Conservation (phyloP, 2,888 invertebrate genomes). For the Drosophila maculinotata region DNA sequence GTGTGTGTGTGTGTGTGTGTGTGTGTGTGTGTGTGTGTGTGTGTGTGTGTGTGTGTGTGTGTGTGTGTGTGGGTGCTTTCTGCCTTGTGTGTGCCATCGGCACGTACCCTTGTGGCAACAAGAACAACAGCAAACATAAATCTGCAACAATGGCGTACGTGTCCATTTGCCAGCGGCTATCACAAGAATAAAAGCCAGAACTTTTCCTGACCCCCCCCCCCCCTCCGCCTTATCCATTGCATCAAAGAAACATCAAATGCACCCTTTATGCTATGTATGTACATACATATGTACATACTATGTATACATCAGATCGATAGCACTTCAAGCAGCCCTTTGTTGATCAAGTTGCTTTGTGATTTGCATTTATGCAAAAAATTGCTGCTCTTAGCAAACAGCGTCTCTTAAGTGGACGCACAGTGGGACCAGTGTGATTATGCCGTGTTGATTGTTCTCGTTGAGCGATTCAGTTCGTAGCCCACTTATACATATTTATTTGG, state of each 20-base stretch:
- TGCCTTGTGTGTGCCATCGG: background rate
- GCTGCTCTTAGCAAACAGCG: background rate
- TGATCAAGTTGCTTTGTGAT: too few relatives aligned
- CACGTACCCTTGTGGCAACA: slow-evolving; percentile 32
- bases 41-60: background rate
- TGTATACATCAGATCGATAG: background rate
- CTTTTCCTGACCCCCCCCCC: background rate
- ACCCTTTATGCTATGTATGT: background rate
- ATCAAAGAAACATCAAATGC: background rate
- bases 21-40: background rate
- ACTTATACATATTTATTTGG: too few relatives aligned
- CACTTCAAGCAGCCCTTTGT: slow-evolving; percentile 23
- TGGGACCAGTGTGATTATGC: slow-evolving; percentile 10
- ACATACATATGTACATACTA: background rate
- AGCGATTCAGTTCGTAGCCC: too few relatives aligned
- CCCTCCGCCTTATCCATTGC: too few relatives aligned
- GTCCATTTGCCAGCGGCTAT: slow-evolving; percentile 27
- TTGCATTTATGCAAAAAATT: background rate
- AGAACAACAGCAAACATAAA: slow-evolving; percentile 4
- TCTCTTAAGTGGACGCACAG: slow-evolving; percentile 12
- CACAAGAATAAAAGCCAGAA: slow-evolving; percentile 9
- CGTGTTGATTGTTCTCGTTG: too few relatives aligned
- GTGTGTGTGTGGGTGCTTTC: slow-evolving; percentile 25
- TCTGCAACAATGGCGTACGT: slow-evolving; percentile 42
- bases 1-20: background rate